Base-by-base conservation (phyloP, 2,113 vertebrate genomes). In the Limnothrissa miodon region DNA sequence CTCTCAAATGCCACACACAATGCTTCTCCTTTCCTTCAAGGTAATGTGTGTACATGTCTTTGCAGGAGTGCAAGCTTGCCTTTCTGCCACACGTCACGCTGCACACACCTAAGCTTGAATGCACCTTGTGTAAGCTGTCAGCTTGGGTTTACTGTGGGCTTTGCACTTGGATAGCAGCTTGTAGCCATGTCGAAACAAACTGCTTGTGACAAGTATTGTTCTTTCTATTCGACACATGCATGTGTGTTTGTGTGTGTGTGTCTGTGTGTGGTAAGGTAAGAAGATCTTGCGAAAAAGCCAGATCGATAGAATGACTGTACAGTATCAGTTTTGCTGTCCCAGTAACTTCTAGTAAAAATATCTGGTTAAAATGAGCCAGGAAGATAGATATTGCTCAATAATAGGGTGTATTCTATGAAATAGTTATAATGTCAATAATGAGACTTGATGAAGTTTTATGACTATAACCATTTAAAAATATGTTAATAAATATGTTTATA, bases 81-180 rank as follows among this genome's bases (percentile, higher is more conserved):
- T 45, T 29, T 45, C 10, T 4, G 29, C 25, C 59, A 66, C 59
- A 10, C 59, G 19, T 33, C 59, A 74, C 45, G 25, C 39, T 29
- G 59, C 59, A 70, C 66, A 74, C 25, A 82, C 81, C 8, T 70
- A 44, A 25, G 80, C 53, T 44, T 44, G 81, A 82, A 45, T 42
- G 59, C 53, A 25, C 56, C 42, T 82, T 66, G 81, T 82, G 81
- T 82, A 82, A n/a, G 39, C 81, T 82, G 81, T 82, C 81, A 82
- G 25, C 42, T 66, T 66, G 59, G 25, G n/a, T 66, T 66, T 29
- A 29, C 8, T 33, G 59, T 66, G 9, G 59, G 8, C 13, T 66
- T 25, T 66, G 59, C n/a, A 33, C 59, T 66, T 33, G 59, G 59
- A 66, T 25, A 23, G 42, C 79, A 29, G 23, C 42, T 13, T 46